phyloP scores from a whole-genome alignment of 2,113 vertebrate genomes.

The Mola mola region DNA sequence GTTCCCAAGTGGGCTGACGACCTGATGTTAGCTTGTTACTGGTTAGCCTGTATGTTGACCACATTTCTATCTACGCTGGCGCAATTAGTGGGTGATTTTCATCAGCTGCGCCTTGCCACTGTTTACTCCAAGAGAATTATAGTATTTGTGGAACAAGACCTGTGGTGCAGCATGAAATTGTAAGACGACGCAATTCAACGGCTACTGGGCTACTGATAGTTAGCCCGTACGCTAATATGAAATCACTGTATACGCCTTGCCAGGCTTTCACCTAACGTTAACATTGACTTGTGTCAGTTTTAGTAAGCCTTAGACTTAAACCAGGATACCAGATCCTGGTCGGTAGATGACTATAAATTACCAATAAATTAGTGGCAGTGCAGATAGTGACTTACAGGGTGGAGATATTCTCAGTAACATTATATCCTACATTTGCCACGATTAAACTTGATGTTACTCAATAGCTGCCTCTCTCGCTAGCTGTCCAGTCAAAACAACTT shows the following conservation, averaged over 20 bases:
- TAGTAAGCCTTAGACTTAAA: not conserved
- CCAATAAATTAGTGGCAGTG: not conserved
- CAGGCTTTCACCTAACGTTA: conserved; percentile 27
- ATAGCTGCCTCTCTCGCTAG: not conserved
- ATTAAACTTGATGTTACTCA: conserved; percentile 12
- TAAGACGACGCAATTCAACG: not conserved
- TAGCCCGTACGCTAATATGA: conserved; percentile 57
- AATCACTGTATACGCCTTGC: conserved; percentile 66
- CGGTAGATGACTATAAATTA: not conserved
- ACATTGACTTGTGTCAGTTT: not conserved
- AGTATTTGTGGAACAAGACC: not conserved
- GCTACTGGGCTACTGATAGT: conserved; percentile 4
- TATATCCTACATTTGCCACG: conserved; percentile 2
- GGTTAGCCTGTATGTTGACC: conserved; percentile 58
- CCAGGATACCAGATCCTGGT: no score
- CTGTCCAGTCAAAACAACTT: conserved; percentile 7
- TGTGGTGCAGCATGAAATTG: not conserved
- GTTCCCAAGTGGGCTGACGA: conserved; percentile 63
- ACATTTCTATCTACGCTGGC: not conserved
- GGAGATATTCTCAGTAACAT: not conserved
- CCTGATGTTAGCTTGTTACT: conserved; percentile 63
- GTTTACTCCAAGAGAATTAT: no score
- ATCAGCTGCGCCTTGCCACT: not conserved
- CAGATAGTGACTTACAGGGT: not conserved
- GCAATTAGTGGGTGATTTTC: not conserved